Evolutionary conservation across 92 coral and sea anemone species (phyloP), one percentile per base, ranked within the genome.

Genomic region (Pocillopora meandrina): DNA sequence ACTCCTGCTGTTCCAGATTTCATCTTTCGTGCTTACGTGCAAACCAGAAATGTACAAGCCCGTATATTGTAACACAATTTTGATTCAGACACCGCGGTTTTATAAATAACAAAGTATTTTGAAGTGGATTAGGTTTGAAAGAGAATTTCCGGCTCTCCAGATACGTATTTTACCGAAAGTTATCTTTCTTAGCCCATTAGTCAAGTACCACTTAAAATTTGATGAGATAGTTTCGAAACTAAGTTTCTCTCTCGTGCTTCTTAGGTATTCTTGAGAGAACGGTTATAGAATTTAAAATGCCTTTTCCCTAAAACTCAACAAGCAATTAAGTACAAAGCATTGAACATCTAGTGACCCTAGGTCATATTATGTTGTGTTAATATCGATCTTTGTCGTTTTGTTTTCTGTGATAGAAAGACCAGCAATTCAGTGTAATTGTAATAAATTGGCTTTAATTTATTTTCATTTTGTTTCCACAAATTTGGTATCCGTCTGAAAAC

Each of bases 361-460:
- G 42, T 49, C 72, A 42, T 11, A 0, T 23, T 23, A 34, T 36
- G 72, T 19, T 31, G 55, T 26, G 42, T 2, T 15, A 14, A 33
- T 16, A 70, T 49, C 10, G 52, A 49, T 33, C 52, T 52, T 61
- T 20, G 23, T 47, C 10, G 42, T 10, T n/a, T 47, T 42, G 52
- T 42, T 42, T 42, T 7, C 8, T 42, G 52, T 42, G 52, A 3
- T 42, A 42, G 52, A 42, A 42, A 3, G 52, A 7, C 16, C 2
- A 42, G 81, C 59, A 56, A 55, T 78, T 63, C 49, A 78, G 42
- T 78, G 52, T 79, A 79, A 79, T 66, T 79, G 74, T 63, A 65
- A 49, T 49, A 66, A 35, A 61, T 20, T 61, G 61, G 71, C 60
- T 10, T 31, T 69, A 18, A 34, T 31, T 76, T 26, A 70, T 34